Conservation (phyloP, 2,113 vertebrate species). For the Tragelaphus strepsiceros region DNA sequence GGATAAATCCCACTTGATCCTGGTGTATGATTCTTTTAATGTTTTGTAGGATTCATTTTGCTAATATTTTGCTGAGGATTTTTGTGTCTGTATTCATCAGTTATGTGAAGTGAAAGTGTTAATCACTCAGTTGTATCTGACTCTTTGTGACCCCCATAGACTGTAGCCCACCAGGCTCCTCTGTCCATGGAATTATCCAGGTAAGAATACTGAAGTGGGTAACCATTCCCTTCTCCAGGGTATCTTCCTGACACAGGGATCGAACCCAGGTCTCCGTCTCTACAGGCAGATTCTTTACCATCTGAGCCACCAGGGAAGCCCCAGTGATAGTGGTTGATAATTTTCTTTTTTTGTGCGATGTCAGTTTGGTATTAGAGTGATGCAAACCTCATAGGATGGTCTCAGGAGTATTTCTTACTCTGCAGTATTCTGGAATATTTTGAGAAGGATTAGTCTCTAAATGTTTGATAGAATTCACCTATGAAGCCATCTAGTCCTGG, state of each 20-base stretch:
- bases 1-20: background rate
- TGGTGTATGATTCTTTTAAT: background rate
- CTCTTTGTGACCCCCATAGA: background rate
- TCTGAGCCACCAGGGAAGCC: background rate
- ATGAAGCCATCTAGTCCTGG: background rate
- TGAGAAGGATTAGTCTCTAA: background rate
- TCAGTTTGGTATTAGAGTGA: background rate
- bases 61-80: background rate
- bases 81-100: background rate
- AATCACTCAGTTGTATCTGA: background rate
- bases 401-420: background rate
- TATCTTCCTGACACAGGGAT: background rate
- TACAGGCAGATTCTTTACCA: background rate
- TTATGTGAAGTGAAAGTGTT: background rate
- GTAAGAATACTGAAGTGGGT: background rate
- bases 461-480: background rate
- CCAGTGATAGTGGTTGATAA: background rate
- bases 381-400: background rate
- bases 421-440: background rate
- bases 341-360: background rate
- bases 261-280: accelerated
- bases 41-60: background rate
- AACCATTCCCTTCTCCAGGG: background rate
- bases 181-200: background rate
- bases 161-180: background rate